Conservation (phyloP, 2,888 invertebrate species). For the Leistus spinibarbis region DNA sequence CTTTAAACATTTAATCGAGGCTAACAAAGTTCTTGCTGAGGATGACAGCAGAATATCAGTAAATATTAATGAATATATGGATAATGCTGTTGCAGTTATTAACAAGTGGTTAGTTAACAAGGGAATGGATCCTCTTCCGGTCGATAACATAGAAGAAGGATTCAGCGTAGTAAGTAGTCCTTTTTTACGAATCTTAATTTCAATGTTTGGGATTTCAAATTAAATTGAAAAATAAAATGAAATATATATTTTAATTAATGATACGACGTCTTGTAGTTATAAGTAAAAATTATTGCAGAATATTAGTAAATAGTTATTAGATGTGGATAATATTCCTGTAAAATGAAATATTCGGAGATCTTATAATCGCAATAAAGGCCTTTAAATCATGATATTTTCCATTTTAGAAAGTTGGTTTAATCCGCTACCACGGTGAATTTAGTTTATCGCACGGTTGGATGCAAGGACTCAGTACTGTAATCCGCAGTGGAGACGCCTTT, state of each 20-base stretch:
- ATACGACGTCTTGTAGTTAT: too few relatives aligned
- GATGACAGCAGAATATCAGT: constrained; percentile 14
- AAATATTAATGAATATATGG: constrained; percentile 48
- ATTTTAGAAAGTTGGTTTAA: constrained; percentile 55
- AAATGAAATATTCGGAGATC: too few relatives aligned
- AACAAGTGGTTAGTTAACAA: constrained; percentile 54
- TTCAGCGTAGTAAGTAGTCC: constrained; percentile 57
- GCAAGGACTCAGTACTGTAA: constrained; percentile 59
- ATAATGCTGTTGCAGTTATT: constrained; percentile 56
- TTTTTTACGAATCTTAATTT: neutral
- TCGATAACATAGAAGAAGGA: constrained; percentile 59
- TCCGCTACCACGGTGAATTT: constrained; percentile 62
- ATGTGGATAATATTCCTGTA: too few relatives aligned
- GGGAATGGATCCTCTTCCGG: constrained; percentile 59
- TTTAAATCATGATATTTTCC: neutral
- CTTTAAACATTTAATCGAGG: neutral
- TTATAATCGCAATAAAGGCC: too few relatives aligned
- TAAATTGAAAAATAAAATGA: too few relatives aligned
- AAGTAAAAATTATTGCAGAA: too few relatives aligned
- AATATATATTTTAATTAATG: neutral
- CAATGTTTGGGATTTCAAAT: neutral
- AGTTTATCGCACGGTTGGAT: constrained; percentile 59
- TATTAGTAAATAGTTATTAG: too few relatives aligned
- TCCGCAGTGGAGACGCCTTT: constrained; percentile 58
- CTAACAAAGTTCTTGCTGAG: neutral